These are phyloP conservation scores for Ictalurus furcatus DNA, from an alignment of 2,113 vertebrate genomes.

Conservation along the genomic window DNA sequence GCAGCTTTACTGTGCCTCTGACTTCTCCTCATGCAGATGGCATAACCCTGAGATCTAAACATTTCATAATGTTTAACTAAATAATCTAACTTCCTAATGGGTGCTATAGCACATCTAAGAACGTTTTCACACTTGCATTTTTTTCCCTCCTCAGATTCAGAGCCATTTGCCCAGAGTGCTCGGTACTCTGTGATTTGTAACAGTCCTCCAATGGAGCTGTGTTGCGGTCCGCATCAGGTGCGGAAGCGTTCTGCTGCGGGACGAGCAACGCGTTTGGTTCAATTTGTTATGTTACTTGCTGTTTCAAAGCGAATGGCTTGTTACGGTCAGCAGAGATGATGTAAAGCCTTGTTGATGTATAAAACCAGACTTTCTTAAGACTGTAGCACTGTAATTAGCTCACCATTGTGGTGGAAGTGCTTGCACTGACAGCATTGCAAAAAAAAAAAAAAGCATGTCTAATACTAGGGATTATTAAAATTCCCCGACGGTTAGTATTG, in stretches of 20 bases:
- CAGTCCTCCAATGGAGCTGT: neutral
- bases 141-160: neutral
- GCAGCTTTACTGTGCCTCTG: neutral
- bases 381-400: neutral
- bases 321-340: neutral
- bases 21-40: no score
- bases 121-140: neutral
- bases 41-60: constrained; percentile 12
- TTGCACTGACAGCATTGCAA: neutral
- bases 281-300: neutral
- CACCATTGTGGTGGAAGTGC: neutral
- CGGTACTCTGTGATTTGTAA: neutral
- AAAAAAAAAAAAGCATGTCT: neutral
- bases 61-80: neutral
- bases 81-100: neutral
- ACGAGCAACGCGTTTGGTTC: neutral
- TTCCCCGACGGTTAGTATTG: no score
- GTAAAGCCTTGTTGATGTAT: neutral
- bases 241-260: neutral
- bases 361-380: neutral
- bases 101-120: neutral
- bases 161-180: neutral
- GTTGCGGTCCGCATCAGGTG: neutral
- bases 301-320: neutral
- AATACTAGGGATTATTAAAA: neutral